These are phyloP conservation scores for Poeciliopsis paucimaculata DNA, from an alignment of 2,797 vertebrate species.

Conservation along the genomic window DNA sequence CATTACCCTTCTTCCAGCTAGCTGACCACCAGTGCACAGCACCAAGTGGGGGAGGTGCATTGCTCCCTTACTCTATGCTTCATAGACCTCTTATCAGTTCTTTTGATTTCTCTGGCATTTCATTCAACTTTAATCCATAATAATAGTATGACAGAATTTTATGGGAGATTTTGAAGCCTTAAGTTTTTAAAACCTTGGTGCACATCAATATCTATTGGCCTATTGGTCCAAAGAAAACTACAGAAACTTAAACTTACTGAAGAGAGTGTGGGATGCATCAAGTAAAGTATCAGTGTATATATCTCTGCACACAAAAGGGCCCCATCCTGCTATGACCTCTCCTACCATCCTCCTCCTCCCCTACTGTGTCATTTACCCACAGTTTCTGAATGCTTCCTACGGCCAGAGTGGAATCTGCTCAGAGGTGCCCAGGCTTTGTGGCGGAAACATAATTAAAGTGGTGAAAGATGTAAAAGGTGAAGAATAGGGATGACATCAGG, in stretches of 20 bases:
- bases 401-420: slow-evolving; percentile 95
- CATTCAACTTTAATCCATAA: background rate
- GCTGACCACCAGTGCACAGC: background rate
- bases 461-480: slow-evolving; percentile 95
- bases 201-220: background rate
- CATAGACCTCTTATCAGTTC: background rate
- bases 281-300: slow-evolving; percentile 74
- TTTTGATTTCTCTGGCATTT: background rate
- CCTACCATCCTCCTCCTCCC: slow-evolving; percentile 85
- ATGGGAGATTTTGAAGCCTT: background rate
- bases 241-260: slow-evolving; percentile 27
- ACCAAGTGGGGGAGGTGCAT: background rate
- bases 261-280: slow-evolving; percentile 80
- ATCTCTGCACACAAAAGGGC: slow-evolving; percentile 75
- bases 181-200: background rate
- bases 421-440: slow-evolving; percentile 93
- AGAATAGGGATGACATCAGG: slow-evolving; percentile 99
- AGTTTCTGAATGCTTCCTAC: slow-evolving; percentile 93
- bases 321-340: slow-evolving; percentile 79
- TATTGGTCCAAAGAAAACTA: background rate
- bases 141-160: background rate
- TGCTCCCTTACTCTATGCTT: background rate
- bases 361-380: slow-evolving; percentile 88
- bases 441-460: slow-evolving; percentile 99
- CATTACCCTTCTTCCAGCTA: background rate